Base-by-base conservation (phyloP, 2,797 vertebrate species). In the Hydrolagus colliei region DNA sequence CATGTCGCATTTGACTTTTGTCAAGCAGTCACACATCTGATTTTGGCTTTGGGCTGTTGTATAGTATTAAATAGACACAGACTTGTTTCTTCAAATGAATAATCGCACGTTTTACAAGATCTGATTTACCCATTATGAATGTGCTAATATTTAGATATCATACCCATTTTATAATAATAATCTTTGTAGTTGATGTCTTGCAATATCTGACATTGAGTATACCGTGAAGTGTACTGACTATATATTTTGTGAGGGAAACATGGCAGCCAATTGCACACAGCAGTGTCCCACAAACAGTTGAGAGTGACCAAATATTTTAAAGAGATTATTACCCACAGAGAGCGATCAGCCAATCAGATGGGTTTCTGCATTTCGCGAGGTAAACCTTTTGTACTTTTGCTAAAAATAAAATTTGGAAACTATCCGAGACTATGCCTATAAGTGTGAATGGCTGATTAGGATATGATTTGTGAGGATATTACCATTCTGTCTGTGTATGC, bases 401-500 rank as follows among this genome's bases (percentile, higher is more conserved):
- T 20, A 82, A 41, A 41, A 80, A 65, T 80, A 68, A 35, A 32
- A 61, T 41, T 59, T 77, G 41, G 75, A 18, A 77, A 20, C 9
- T 18, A 20, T 77, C 18, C 61, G 35, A 77, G 75, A 77, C 41
- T 41, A 63, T 68, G 65, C 41, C 27, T 41, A 9, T 80, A 35
- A 52, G 41, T 63, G 22, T 80, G 78, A 80, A 80, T 27, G 65
- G 62, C 12, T 80, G 63, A 68, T 82, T 82, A 67, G 67, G 63
- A 68, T 82, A 67, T 82, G 68, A 68, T 41, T 82, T 82, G 27
- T 82, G 27, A 35, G 41, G 67, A 52, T 27, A 32, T 71, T 82
- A 82, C 16, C 12, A 82, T 41, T 82, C 14, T 68, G 63, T 32
- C 78, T 80, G 22, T 32, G 78, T 18, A 65, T 63, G 77, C 9